These are phyloP conservation scores for Capitulum mitella DNA, from an alignment of 2,888 invertebrate genomes.

Conservation along the genomic window DNA sequence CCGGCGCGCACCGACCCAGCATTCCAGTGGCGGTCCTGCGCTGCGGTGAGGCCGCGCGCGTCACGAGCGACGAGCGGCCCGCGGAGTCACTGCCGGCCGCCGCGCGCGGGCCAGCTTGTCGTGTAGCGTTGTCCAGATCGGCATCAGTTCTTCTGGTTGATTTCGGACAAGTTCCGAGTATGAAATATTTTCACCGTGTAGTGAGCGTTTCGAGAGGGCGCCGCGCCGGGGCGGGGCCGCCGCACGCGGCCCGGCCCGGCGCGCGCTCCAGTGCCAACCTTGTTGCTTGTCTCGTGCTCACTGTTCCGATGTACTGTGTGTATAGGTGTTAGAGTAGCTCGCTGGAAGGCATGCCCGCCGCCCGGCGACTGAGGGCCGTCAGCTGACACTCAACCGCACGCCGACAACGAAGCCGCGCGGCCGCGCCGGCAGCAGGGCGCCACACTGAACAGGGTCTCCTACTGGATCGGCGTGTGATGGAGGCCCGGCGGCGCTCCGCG, in stretches of 20 bases:
- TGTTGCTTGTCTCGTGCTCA: conserved; percentile 14
- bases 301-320: conserved; percentile 21
- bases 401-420: background rate
- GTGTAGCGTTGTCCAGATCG: background rate
- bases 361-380: background rate
- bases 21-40: background rate
- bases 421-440: background rate
- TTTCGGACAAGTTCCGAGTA: conserved; percentile 7
- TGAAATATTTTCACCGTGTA: background rate
- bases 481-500: background rate
- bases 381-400: background rate
- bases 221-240: background rate
- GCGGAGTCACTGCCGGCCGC: background rate
- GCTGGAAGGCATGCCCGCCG: background rate
- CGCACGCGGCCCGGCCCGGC: background rate
- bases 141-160: conserved; percentile 2
- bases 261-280: conserved; percentile 15
- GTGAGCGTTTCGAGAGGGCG: background rate
- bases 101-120: background rate
- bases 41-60: background rate
- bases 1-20: background rate
- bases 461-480: background rate
- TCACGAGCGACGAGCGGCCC: background rate
- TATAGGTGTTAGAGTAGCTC: conserved; percentile 26
- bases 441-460: background rate